A percentile compares a stretch with the other conserved stretches of the same genome.
phyloP scores from a whole-genome alignment of 1,140 invertebrate species.

The Stenopsyche tienmushanensis region DNA sequence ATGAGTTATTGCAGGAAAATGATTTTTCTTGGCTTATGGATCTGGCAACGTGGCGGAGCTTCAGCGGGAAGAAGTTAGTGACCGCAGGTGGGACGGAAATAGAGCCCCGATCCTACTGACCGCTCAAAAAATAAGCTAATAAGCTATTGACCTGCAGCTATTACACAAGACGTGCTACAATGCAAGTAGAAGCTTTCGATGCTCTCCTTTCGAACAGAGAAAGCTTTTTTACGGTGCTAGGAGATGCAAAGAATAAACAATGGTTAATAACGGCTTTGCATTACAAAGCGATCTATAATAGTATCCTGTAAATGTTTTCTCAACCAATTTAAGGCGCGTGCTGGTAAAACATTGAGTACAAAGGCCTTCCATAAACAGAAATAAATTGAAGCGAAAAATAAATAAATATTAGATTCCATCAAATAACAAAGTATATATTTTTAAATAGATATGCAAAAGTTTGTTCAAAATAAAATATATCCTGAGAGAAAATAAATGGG shows the following conservation, averaged over 20 bases:
- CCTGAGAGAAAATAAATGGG: too few species aligned
- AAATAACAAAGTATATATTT: too few species aligned
- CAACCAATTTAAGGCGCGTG: too few species aligned
- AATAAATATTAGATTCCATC: too few species aligned
- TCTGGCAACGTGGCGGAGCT: constrained; percentile 4
- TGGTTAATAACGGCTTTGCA: too few species aligned
- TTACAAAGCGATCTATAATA: too few species aligned
- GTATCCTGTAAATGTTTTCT: too few species aligned
- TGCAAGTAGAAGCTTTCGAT: neutral
- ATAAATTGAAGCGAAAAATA: neutral
- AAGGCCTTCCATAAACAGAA: neutral
- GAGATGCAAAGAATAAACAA: neutral
- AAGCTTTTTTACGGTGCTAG: neutral
- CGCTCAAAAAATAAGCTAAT: neutral
- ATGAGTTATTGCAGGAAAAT: constrained; percentile 1
- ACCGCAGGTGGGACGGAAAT: constrained; percentile 26
- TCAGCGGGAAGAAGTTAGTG: constrained; percentile 10
- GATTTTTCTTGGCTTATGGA: constrained; percentile 9
- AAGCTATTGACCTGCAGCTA: constrained; percentile 9
- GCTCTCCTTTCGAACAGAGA: neutral
- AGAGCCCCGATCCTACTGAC: constrained; percentile 5
- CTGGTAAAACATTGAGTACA: too few species aligned
- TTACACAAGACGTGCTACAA: neutral
- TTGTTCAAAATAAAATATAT: too few species aligned
- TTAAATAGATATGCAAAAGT: too few species aligned